Percentiles rank a stretch among this genome's conserved stretches.
Conservation (phyloP, 2,888 invertebrate genomes). For the Idaea biselata region DNA sequence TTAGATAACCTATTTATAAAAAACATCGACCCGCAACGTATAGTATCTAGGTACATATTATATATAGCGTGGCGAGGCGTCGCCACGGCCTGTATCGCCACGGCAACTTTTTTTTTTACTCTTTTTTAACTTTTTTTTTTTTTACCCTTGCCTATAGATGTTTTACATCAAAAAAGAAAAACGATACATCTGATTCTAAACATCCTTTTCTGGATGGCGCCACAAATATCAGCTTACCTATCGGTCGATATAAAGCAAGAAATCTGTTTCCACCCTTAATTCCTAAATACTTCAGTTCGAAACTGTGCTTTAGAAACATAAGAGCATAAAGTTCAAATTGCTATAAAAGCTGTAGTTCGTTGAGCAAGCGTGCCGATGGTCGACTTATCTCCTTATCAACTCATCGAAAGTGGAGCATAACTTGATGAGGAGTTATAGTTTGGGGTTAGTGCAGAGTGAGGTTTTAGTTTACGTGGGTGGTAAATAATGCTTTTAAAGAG, state of each 20-base stretch:
- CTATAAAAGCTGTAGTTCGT: background rate
- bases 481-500: background rate
- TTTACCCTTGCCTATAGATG: no score
- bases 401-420: conserved; percentile 35
- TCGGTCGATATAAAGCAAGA: background rate
- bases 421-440: conserved; percentile 29
- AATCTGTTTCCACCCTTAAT: background rate
- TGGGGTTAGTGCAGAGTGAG: conserved; percentile 28
- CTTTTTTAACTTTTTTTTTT: no score
- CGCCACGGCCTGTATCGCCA: no score
- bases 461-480: background rate
- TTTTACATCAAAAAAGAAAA: no score
- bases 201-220: no score
- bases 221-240: background rate
- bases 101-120: no score
- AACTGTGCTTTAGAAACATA: background rate
- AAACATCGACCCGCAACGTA: no score
- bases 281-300: background rate
- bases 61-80: no score
- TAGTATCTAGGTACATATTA: no score
- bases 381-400: conserved; percentile 43
- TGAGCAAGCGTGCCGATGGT: conserved; percentile 2
- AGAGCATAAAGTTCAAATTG: background rate
- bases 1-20: no score
- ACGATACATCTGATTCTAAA: no score